Percentiles rank a stretch among this genome's conserved stretches.
Evolutionary conservation across 2,113 vertebrate species (phyloP).

Genomic region (Macheiramphus alcinus): DNA sequence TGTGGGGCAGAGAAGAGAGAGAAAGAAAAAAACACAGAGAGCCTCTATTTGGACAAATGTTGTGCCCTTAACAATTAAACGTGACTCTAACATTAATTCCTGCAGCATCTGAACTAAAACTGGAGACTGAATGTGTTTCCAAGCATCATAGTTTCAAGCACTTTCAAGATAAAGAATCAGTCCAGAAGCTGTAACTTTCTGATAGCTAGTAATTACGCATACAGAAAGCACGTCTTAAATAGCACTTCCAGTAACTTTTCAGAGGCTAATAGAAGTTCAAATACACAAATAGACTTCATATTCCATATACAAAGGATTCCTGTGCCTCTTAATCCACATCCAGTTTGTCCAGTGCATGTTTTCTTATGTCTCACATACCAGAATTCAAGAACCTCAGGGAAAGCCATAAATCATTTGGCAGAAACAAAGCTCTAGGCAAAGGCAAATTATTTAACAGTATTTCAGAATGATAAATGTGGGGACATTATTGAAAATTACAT

Average conservation of each 20-base stretch:
- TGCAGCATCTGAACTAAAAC: neutral
- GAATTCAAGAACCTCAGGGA: neutral
- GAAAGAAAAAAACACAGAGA: rapidly evolving
- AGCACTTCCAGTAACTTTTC: neutral
- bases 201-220: neutral
- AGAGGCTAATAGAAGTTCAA: neutral
- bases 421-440: neutral
- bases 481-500: neutral
- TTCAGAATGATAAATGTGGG: neutral
- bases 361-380: neutral
- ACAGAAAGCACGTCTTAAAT: neutral
- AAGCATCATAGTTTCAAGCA: neutral
- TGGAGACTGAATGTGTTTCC: neutral
- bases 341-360: neutral
- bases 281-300: neutral
- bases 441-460: neutral
- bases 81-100: neutral
- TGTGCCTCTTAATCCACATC: neutral
- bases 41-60: neutral
- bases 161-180: neutral
- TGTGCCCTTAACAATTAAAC: neutral
- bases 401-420: neutral
- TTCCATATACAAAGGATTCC: neutral
- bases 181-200: neutral
- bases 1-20: no score